Percentiles rank a stretch among this genome's conserved stretches.
phyloP scores from a whole-genome alignment of 92 coral and sea anemone genomes.

The Meandrina meandrites region DNA sequence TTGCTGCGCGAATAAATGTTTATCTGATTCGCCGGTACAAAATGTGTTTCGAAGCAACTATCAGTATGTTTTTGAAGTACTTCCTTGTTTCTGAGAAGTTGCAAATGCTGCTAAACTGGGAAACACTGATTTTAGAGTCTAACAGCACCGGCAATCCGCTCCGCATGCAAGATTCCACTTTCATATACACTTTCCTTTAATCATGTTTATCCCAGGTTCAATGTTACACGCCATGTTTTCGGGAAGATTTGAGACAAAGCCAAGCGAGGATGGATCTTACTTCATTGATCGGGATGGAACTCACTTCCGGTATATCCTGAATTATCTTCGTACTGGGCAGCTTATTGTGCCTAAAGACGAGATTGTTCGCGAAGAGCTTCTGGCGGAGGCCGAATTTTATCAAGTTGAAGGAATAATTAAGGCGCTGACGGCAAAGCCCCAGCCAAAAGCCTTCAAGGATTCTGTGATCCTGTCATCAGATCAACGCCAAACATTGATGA shows the following conservation, averaged over 20 bases:
- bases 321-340: slow-evolving; percentile 71
- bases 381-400: slow-evolving; percentile 57
- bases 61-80: background rate
- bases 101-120: too few species aligned
- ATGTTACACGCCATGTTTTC: slow-evolving; percentile 45
- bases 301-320: slow-evolving; percentile 73
- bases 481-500: slow-evolving; percentile 14
- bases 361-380: slow-evolving; percentile 46
- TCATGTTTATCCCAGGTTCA: slow-evolving; percentile 11
- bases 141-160: too few species aligned
- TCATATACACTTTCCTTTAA: background rate
- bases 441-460: slow-evolving; percentile 30
- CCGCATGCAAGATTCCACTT: background rate
- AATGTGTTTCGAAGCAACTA: background rate
- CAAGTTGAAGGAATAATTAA: background rate
- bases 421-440: too few species aligned
- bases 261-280: slow-evolving; percentile 76
- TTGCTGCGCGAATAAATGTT: too few species aligned
- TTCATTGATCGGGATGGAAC: slow-evolving; percentile 82
- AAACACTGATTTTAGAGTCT: too few species aligned
- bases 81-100: background rate
- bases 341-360: slow-evolving; percentile 64
- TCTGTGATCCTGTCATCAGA: slow-evolving; percentile 42
- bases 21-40: background rate
- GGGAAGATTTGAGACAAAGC: slow-evolving; percentile 62